Base-by-base conservation (phyloP, 1,140 invertebrate species). In the Polypedilum pembai region DNA sequence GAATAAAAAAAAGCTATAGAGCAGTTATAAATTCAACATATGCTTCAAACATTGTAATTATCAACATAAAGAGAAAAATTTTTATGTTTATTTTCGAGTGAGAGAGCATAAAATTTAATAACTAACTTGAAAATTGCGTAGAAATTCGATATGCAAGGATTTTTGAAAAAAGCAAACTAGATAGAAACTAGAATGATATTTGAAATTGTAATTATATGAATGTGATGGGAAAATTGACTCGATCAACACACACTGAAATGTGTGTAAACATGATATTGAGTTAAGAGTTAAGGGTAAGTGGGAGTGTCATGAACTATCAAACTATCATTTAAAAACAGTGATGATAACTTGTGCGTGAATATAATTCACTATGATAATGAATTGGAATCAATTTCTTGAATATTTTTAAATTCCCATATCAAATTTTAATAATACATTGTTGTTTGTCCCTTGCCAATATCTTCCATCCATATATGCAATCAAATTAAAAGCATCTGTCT, bases 11-110 rank as follows among this genome's bases (percentile, higher is more conserved):
- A 69, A 18, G n/a, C n/a, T n/a, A n/a, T n/a, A n/a, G n/a, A n/a
- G n/a, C n/a, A 18, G 65, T 10, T 10, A 69, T 69, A 69, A 69
- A 69, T 69, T 20, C 65, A 69, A 69, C 18, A 20, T 21, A 10
- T 18, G 8, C 65, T 21, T 20, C 65, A 18, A 69, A 21, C 65
- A 69, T 69, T 69, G 65, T 69, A 69, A 69, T 69, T 69, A 69
- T 69, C 65, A n/a, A n/a, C n/a, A n/a, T n/a, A n/a, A n/a, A n/a
- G 65, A 56, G 45, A 12, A 56, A n/a, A n/a, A n/a, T n/a, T n/a
- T n/a, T n/a, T 33, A 33, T 33, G 24, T 33, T 33, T 33, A 33
- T 33, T 33, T 33, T 33, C 24, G 24, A 33, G 24, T 33, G 24
- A 33, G 24, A 33, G 24, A 33, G 24, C 24, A 33, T 33, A 33